Percentiles rank a stretch among this genome's conserved stretches.
phyloP scores from a whole-genome alignment of 2,113 vertebrate genomes.

The Chascanopsetta lugubris region DNA sequence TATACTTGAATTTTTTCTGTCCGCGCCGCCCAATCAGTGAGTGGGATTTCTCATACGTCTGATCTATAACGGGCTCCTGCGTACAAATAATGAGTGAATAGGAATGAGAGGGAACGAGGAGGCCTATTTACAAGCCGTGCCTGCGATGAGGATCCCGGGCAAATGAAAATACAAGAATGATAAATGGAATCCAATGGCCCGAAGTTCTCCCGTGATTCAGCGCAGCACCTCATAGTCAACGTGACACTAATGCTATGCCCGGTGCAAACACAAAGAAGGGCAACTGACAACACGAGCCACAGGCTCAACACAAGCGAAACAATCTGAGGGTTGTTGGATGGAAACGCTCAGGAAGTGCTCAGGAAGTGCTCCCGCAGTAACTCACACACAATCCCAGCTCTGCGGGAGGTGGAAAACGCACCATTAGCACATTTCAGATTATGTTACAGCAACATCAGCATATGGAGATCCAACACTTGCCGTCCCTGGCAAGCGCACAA shows the following conservation, averaged over 20 bases:
- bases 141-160: slow-evolving; percentile 22
- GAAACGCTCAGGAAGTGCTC: slow-evolving; percentile 7
- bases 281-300: slow-evolving; percentile 9
- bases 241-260: slow-evolving; percentile 19
- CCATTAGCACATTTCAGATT: slow-evolving; percentile 14
- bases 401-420: slow-evolving; percentile 1
- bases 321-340: neutral
- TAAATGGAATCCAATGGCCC: slow-evolving; percentile 50
- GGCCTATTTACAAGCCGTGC: slow-evolving; percentile 58
- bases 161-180: slow-evolving; percentile 53
- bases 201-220: slow-evolving; percentile 31
- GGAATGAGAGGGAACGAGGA: slow-evolving; percentile 48
- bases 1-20: slow-evolving; percentile 19
- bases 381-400: neutral
- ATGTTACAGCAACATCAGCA: slow-evolving; percentile 27
- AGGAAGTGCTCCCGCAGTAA: neutral
- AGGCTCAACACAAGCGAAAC: neutral
- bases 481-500: neutral
- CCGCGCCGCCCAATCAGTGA: slow-evolving; percentile 53
- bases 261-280: slow-evolving; percentile 19
- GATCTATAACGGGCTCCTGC: slow-evolving; percentile 64
- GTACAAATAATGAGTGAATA: slow-evolving; percentile 70
- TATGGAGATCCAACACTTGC: neutral
- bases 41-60: slow-evolving; percentile 48
- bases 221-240: slow-evolving; percentile 13